phyloP scores from a whole-genome alignment of 2,888 invertebrate genomes.

The Thereva unica region DNA sequence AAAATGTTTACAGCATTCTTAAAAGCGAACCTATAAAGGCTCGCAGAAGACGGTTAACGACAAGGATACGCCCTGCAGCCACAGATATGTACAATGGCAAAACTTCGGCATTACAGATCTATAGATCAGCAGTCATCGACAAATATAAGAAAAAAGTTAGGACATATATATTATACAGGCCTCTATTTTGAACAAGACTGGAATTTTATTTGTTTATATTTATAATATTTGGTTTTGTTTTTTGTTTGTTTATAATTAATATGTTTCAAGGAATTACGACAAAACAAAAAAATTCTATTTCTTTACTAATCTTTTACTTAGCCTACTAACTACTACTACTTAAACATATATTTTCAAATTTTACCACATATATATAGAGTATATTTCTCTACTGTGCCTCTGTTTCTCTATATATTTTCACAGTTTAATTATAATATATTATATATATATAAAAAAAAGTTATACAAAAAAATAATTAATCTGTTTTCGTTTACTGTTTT shows the following conservation, averaged over 20 bases:
- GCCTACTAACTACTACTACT: too few relatives aligned
- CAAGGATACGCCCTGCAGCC: conserved; percentile 41
- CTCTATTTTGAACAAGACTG: neutral
- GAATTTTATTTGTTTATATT: conserved; percentile 19
- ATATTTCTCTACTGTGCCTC: too few relatives aligned
- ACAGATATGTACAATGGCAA: conserved; percentile 70
- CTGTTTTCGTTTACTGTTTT: too few relatives aligned
- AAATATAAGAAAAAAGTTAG: conserved; percentile 57
- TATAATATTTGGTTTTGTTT: conserved; percentile 12
- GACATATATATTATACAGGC: conserved; percentile 34
- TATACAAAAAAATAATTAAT: too few relatives aligned
- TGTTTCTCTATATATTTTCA: too few relatives aligned
- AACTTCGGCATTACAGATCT: conserved; percentile 82
- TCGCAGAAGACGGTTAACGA: conserved; percentile 16
- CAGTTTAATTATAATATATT: too few relatives aligned
- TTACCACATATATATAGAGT: too few relatives aligned
- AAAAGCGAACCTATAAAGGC: conserved; percentile 1
- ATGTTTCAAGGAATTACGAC: neutral
- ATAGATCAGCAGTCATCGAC: conserved; percentile 55
- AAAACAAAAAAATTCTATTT: too few relatives aligned
- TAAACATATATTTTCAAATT: too few relatives aligned
- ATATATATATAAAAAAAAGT: too few relatives aligned
- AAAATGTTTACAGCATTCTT: conserved; percentile 29
- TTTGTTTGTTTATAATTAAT: neutral
- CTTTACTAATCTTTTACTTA: too few relatives aligned